phyloP scores from a whole-genome alignment of 2,113 vertebrate species.

The Phrynosoma platyrhinos region DNA sequence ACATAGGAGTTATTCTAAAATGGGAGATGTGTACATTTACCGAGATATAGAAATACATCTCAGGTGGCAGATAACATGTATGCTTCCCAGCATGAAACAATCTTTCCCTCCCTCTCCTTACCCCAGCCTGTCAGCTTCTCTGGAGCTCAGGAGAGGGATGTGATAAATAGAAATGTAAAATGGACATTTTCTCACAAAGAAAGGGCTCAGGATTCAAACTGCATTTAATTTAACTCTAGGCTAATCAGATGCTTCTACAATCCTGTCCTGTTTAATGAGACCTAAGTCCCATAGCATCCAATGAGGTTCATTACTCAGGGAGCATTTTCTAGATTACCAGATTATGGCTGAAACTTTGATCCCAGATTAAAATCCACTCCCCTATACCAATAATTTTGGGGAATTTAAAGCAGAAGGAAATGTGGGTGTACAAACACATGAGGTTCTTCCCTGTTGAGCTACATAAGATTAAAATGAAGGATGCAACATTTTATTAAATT shows the following conservation, averaged over 20 bases:
- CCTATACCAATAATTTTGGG: too few species aligned
- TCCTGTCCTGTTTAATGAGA: neutral
- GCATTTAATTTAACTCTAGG: neutral
- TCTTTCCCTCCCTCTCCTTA: neutral
- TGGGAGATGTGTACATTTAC: neutral
- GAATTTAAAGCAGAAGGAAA: too few species aligned
- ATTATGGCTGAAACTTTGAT: too few species aligned
- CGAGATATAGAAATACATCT: constrained; percentile 1
- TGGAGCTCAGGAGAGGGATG: neutral
- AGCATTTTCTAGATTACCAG: too few species aligned
- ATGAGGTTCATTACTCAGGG: too few species aligned
- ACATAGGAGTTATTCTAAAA: neutral
- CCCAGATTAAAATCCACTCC: too few species aligned
- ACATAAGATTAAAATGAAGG: too few species aligned
- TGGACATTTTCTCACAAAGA: neutral
- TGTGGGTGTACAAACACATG: too few species aligned
- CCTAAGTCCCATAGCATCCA: neutral
- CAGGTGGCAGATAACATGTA: neutral
- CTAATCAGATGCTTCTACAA: neutral
- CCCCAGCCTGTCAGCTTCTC: neutral
- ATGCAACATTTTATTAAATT: too few species aligned
- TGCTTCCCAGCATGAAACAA: neutral
- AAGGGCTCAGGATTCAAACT: neutral
- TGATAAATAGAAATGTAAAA: neutral
- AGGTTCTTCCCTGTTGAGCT: too few species aligned